Evolutionary conservation across 2,888 invertebrate genomes (phyloP).

Genomic region (Oxyteleia sp.): DNA sequence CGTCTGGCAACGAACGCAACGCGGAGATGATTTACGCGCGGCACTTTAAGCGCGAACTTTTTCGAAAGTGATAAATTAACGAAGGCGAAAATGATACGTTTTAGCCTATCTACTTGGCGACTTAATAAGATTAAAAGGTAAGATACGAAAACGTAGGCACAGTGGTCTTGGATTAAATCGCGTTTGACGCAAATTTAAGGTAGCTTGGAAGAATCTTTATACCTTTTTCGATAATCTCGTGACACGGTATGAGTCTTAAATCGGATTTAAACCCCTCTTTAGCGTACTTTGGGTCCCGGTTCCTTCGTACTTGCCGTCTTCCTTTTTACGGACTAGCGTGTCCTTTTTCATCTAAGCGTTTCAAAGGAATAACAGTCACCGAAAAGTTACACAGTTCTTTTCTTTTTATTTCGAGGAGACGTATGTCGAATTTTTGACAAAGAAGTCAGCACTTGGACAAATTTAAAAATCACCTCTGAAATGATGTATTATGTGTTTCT

Average conservation of each 20-base stretch:
- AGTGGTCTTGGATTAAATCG: constrained; percentile 81
- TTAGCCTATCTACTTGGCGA: constrained; percentile 78
- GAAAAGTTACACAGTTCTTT: constrained; percentile 13
- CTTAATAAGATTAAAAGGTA: constrained; percentile 83
- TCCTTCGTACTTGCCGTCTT: constrained; percentile 52
- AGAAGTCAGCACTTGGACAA: too few relatives aligned
- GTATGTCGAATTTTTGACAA: constrained; percentile 26
- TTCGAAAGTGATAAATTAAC: constrained; percentile 80
- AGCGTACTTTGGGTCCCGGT: constrained; percentile 50
- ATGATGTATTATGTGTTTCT: too few relatives aligned
- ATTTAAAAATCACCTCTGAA: too few relatives aligned
- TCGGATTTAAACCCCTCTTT: constrained; percentile 81
- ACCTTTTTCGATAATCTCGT: constrained; percentile 80
- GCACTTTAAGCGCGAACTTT: constrained; percentile 64
- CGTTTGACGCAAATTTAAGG: constrained; percentile 84
- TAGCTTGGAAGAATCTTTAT: constrained; percentile 80
- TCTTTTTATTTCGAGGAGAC: constrained; percentile 1
- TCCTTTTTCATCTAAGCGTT: constrained; percentile 44
- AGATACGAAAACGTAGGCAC: constrained; percentile 77
- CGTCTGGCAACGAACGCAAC: constrained; percentile 13
- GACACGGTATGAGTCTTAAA: constrained; percentile 83
- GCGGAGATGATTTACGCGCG: constrained; percentile 20
- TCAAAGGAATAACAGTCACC: constrained; percentile 43
- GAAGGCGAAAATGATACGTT: constrained; percentile 81
- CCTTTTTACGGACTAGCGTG: constrained; percentile 18